Evolutionary conservation across 2,113 vertebrate species (phyloP).

Genomic region (Colossoma macropomum): DNA sequence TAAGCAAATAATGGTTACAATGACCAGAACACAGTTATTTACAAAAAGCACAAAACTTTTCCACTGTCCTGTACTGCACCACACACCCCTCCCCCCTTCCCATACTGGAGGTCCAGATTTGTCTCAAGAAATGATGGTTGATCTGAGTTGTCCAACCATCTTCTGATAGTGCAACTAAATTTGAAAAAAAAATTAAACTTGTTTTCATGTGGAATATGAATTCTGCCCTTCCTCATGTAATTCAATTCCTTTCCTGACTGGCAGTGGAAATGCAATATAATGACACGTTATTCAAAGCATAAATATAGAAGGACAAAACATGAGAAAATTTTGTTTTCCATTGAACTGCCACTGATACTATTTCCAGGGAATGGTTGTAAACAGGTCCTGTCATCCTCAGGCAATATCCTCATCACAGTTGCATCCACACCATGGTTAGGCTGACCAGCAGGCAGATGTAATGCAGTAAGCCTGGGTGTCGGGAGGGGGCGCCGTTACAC

Average conservation of each 20-base stretch:
- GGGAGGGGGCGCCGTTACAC: slow-evolving; percentile 73
- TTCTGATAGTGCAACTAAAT: not conserved
- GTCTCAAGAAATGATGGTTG: not conserved
- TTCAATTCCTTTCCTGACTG: not conserved
- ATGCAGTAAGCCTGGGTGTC: slow-evolving; percentile 61
- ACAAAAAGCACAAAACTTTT: not conserved
- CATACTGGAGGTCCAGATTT: not conserved
- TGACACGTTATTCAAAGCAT: not conserved
- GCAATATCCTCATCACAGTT: slow-evolving; percentile 59
- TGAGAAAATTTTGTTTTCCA: not conserved
- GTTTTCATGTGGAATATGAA: not conserved
- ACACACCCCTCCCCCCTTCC: not conserved
- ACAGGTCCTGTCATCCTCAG: slow-evolving; percentile 13
- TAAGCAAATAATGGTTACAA: not conserved
- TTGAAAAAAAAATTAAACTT: not conserved
- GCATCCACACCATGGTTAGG: slow-evolving; percentile 65
- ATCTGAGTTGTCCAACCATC: too few species aligned
- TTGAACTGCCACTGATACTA: not conserved
- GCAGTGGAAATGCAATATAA: not conserved
- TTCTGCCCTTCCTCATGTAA: not conserved
- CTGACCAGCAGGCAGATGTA: slow-evolving; percentile 74
- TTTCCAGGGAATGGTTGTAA: not conserved
- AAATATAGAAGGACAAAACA: not conserved
- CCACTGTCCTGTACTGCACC: not conserved
- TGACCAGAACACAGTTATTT: not conserved